These are phyloP conservation scores for Podabrus alpinus DNA, from an alignment of 2,888 invertebrate genomes.

Conservation along the genomic window DNA sequence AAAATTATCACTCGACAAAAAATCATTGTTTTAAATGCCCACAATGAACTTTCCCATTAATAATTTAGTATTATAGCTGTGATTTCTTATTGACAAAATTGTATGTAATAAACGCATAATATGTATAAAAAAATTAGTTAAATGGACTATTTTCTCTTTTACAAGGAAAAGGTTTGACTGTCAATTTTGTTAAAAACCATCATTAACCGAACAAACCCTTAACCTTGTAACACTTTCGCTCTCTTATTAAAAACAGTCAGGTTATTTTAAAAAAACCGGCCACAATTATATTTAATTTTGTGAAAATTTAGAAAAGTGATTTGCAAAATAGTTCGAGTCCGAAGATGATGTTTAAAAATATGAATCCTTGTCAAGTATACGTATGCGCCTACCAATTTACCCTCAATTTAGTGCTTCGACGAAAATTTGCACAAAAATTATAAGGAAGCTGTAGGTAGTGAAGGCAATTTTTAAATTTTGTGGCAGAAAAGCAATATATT, in stretches of 20 bases:
- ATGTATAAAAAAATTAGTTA: background rate
- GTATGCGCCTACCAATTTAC: background rate
- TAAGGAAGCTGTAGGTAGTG: background rate
- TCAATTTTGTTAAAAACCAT: constrained; percentile 4
- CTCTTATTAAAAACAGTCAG: background rate
- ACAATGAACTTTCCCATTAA: background rate
- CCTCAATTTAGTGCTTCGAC: background rate
- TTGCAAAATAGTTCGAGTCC: background rate
- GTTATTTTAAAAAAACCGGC: background rate
- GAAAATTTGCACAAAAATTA: background rate
- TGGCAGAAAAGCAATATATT: constrained; percentile 7
- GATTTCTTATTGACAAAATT: background rate
- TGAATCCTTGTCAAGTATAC: background rate
- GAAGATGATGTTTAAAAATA: background rate
- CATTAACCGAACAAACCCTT: constrained; percentile 5
- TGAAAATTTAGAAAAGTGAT: constrained; percentile 5
- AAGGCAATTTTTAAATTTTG: background rate
- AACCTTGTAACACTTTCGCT: constrained; percentile 10
- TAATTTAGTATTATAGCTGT: background rate
- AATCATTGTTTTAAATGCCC: background rate
- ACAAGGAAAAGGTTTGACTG: background rate
- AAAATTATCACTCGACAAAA: background rate
- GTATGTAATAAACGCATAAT: background rate
- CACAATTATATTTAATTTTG: background rate
- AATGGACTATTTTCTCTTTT: background rate